These are phyloP conservation scores for Armadillidium nasatum DNA, from an alignment of 1,140 invertebrate species.

Conservation along the genomic window DNA sequence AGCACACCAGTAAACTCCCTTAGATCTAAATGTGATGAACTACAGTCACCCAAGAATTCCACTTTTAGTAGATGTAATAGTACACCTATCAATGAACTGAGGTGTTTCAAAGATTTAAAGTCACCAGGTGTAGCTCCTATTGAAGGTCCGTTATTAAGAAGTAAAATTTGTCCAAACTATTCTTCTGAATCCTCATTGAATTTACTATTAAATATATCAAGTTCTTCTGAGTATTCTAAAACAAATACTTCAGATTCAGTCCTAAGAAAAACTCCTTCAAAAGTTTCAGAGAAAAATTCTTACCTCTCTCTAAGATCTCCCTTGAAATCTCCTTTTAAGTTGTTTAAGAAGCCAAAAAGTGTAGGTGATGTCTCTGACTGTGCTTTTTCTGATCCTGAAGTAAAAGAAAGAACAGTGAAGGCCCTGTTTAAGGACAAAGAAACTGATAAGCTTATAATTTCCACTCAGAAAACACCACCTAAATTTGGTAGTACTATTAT, in stretches of 20 bases:
- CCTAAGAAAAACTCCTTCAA: too few relatives aligned
- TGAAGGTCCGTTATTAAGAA: constrained; percentile 6
- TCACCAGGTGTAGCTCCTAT: not conserved
- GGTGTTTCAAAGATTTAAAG: not conserved
- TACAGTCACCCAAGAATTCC: too few relatives aligned
- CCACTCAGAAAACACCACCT: not conserved
- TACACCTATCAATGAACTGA: not conserved
- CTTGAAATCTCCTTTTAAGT: not conserved
- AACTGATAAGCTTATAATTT: not conserved
- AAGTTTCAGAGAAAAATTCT: not conserved
- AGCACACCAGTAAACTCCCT: too few relatives aligned
- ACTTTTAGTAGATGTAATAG: not conserved
- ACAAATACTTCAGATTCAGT: too few relatives aligned
- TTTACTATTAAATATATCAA: not conserved
- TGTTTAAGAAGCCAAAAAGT: not conserved
- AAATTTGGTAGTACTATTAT: not conserved
- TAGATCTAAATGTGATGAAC: too few relatives aligned
- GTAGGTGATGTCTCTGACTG: not conserved
- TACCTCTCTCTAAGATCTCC: not conserved
- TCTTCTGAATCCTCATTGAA: not conserved
- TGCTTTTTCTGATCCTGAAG: not conserved
- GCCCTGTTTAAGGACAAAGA: not conserved
- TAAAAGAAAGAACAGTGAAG: not conserved
- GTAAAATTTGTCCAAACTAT: not conserved
- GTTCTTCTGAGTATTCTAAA: not conserved